Percentiles rank a stretch among this genome's conserved stretches.
phyloP scores from a whole-genome alignment of 1,140 invertebrate genomes.

The Drosophila setifemur region DNA sequence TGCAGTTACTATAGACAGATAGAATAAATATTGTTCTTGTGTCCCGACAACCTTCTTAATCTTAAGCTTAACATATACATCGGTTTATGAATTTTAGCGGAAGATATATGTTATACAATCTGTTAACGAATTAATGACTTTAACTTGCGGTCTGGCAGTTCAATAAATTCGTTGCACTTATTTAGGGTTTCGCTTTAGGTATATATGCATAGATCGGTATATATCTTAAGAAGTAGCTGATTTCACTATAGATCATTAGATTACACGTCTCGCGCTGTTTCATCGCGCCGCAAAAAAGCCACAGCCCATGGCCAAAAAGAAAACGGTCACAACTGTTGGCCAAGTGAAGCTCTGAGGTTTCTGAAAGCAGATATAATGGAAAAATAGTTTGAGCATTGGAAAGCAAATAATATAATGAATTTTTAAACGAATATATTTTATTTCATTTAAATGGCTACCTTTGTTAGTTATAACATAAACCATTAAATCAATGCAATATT shows the following conservation, averaged over 20 bases:
- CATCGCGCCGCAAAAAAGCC: slow-evolving; percentile 82
- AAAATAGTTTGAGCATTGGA: background rate
- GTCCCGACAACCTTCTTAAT: slow-evolving; percentile 72
- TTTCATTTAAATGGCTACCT: too few relatives aligned
- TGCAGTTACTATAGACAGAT: slow-evolving; percentile 40
- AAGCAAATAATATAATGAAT: too few relatives aligned
- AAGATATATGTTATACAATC: slow-evolving; percentile 17
- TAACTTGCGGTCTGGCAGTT: slow-evolving; percentile 35
- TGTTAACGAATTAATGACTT: slow-evolving; percentile 59
- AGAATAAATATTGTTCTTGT: slow-evolving; percentile 72
- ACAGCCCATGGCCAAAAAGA: slow-evolving; percentile 81
- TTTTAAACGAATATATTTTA: too few relatives aligned
- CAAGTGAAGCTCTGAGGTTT: slow-evolving; percentile 77
- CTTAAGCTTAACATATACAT: slow-evolving; percentile 16
- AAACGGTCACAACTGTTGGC: slow-evolving; percentile 81
- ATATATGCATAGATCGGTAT: slow-evolving; percentile 23
- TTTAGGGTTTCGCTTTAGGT: slow-evolving; percentile 25
- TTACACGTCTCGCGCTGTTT: slow-evolving; percentile 23
- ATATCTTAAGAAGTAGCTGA: slow-evolving; percentile 49
- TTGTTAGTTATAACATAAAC: too few relatives aligned
- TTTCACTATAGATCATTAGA: slow-evolving; percentile 57
- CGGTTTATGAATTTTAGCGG: background rate
- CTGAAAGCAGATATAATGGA: slow-evolving; percentile 41
- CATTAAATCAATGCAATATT: slow-evolving; percentile 10
- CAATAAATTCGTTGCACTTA: slow-evolving; percentile 62